A percentile compares a stretch with the other conserved stretches of the same genome.
phyloP scores from a whole-genome alignment of 2,113 vertebrate genomes.

The Carollia perspicillata region DNA sequence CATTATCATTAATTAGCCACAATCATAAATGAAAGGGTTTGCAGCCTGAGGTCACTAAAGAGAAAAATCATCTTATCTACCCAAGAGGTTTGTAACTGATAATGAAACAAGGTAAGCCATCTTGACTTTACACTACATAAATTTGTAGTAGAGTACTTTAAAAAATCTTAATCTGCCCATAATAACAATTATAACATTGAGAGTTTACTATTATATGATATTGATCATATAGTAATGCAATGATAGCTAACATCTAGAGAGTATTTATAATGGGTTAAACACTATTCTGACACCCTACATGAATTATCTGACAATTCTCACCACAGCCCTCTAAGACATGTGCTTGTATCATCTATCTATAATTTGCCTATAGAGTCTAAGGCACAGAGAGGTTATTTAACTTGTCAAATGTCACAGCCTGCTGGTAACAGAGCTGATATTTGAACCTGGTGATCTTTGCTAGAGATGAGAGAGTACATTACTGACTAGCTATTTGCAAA shows the following conservation, averaged over 20 bases:
- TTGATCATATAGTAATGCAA: not conserved
- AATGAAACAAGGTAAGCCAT: not conserved
- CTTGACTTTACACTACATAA: not conserved
- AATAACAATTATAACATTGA: not conserved
- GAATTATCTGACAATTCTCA: not conserved
- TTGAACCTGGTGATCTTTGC: not conserved
- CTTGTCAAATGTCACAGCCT: not conserved
- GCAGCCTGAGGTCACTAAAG: not conserved
- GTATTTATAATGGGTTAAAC: not conserved
- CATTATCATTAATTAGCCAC: not conserved
- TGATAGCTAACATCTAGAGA: not conserved
- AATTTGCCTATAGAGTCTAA: not conserved
- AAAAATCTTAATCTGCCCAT: not conserved
- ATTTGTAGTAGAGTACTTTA: not conserved
- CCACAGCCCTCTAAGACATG: accelerated
- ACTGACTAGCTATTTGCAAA: not conserved
- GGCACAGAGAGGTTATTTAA: not conserved
- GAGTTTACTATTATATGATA: not conserved
- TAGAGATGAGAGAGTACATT: not conserved
- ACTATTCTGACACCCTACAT: not conserved
- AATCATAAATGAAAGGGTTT: not conserved
- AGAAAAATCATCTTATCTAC: not conserved
- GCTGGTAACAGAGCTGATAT: not conserved
- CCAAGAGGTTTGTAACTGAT: not conserved
- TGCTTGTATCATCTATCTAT: not conserved